These are phyloP conservation scores for Morus bassanus DNA, from an alignment of 2,797 vertebrate species.

Conservation along the genomic window DNA sequence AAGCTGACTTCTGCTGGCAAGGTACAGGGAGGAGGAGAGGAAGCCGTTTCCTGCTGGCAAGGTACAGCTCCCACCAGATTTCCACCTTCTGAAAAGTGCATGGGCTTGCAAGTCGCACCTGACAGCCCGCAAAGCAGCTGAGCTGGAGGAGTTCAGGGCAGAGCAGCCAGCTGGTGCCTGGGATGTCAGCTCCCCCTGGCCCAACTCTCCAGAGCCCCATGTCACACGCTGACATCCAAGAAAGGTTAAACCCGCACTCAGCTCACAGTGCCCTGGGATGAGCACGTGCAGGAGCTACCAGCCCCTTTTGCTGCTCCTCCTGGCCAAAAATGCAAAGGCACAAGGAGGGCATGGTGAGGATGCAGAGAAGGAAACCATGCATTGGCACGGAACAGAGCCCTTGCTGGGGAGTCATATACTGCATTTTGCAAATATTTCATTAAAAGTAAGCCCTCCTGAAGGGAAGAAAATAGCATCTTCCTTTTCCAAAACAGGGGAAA, in stretches of 20 bases:
- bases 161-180: background rate
- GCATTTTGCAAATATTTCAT: background rate
- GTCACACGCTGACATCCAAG: rapidly evolving
- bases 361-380: background rate
- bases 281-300: background rate
- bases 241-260: background rate
- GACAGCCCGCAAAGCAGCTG: rapidly evolving
- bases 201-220: background rate
- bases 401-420: background rate
- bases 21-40: background rate
- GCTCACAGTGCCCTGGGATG: background rate
- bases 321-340: background rate
- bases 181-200: background rate
- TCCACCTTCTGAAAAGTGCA: background rate
- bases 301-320: rapidly evolving
- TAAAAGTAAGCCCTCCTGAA: background rate
- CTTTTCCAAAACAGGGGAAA: background rate
- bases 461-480: background rate
- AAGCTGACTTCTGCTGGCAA: background rate
- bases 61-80: background rate
- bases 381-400: background rate
- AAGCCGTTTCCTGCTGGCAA: background rate
- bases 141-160: background rate
- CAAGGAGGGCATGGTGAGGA: background rate
- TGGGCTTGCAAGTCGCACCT: rapidly evolving